Evolutionary conservation across 2,888 invertebrate genomes (phyloP).

Genomic region (Phortica magna): DNA sequence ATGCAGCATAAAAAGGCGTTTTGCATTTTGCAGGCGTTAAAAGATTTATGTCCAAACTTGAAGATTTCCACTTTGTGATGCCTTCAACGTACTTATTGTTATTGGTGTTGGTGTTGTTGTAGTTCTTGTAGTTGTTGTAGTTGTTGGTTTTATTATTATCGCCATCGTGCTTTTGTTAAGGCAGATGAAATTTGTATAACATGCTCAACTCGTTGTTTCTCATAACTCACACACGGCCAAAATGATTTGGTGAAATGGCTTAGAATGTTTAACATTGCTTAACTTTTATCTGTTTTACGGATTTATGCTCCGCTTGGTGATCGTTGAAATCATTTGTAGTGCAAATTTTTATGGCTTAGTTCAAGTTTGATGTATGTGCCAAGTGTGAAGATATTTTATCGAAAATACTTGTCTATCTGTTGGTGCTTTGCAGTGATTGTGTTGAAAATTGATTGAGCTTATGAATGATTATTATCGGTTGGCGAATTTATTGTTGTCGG

Average conservation of each 20-base stretch:
- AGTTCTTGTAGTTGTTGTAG: background rate
- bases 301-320: conserved; percentile 49
- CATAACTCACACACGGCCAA: conserved; percentile 58
- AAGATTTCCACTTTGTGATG: conserved; percentile 58
- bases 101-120: conserved; percentile 52
- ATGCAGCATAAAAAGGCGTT: conserved; percentile 67
- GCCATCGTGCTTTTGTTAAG: conserved; percentile 6
- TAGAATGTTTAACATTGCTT: conserved; percentile 46
- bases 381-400: conserved; percentile 72
- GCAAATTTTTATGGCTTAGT: conserved; percentile 63
- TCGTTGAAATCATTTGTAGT: conserved; percentile 76
- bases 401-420: conserved; percentile 49
- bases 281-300: conserved; percentile 18
- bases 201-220: conserved; percentile 64
- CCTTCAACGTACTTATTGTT: conserved; percentile 58
- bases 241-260: conserved; percentile 18
- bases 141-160: conserved; percentile 42
- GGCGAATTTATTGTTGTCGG: background rate
- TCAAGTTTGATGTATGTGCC: conserved; percentile 69
- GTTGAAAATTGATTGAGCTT: background rate
- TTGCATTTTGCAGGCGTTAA: conserved; percentile 51
- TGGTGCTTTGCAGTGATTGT: background rate
- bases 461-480: background rate
- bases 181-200: conserved; percentile 64
- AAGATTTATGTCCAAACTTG: conserved; percentile 61